These are phyloP conservation scores for Todiramphus saurophagus DNA, from an alignment of 2,113 vertebrate species.

Conservation along the genomic window DNA sequence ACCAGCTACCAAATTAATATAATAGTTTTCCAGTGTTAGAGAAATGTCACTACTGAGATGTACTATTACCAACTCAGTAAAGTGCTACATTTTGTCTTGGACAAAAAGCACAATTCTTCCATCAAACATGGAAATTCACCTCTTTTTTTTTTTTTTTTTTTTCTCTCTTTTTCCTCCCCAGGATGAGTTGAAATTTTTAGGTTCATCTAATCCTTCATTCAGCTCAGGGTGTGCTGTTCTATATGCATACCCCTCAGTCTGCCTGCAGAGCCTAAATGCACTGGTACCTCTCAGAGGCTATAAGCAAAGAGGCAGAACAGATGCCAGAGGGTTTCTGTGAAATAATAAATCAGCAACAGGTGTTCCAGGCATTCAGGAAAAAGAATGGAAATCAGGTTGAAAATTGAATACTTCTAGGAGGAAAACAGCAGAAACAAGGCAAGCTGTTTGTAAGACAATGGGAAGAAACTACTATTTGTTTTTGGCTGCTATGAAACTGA, in stretches of 20 bases:
- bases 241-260: not conserved
- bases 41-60: not conserved
- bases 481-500: not conserved
- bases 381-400: not conserved
- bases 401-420: not conserved
- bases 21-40: not conserved
- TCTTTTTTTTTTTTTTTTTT: not conserved
- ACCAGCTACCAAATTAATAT: not conserved
- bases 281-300: not conserved
- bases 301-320: not conserved
- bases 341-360: not conserved
- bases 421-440: not conserved
- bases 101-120: not conserved
- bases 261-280: not conserved
- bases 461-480: not conserved
- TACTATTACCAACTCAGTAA: not conserved
- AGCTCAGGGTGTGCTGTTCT: not conserved
- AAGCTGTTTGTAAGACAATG: not conserved
- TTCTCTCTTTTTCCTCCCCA: accelerated
- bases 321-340: not conserved
- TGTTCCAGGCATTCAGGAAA: not conserved
- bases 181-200: not conserved
- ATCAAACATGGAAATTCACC: not conserved
- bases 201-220: not conserved
- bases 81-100: not conserved